phyloP scores from a whole-genome alignment of 2,888 invertebrate genomes.

The Sphaerophoria taeniata region DNA sequence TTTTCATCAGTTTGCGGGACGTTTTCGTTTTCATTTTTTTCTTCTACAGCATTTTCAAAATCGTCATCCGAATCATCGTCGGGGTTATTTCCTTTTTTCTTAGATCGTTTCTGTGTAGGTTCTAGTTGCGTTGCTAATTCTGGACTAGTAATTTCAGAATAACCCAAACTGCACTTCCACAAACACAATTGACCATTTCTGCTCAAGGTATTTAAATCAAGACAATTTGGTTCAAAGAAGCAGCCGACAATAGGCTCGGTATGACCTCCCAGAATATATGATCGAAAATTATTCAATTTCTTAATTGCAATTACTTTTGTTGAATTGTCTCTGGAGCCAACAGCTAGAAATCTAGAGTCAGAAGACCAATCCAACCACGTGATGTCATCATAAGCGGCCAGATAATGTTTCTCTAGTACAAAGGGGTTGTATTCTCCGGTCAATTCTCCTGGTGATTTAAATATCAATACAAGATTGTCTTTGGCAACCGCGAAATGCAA shows the following conservation, averaged over 20 bases:
- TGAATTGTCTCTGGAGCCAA: slow-evolving; percentile 95
- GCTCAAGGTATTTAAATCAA: slow-evolving; percentile 93
- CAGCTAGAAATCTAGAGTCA: slow-evolving; percentile 94
- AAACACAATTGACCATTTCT: slow-evolving; percentile 90
- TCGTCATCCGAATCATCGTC: slow-evolving; percentile 87
- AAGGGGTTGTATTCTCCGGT: slow-evolving; percentile 95
- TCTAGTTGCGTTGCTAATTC: slow-evolving; percentile 12
- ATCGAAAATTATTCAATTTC: slow-evolving; percentile 89
- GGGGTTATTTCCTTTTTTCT: slow-evolving; percentile 57
- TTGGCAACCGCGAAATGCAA: slow-evolving; percentile 96
- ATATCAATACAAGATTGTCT: slow-evolving; percentile 93
- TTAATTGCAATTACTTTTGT: slow-evolving; percentile 92
- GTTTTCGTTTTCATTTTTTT: slow-evolving; percentile 54
- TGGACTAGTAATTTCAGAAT: slow-evolving; percentile 85
- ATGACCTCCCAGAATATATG: slow-evolving; percentile 92
- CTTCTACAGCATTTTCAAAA: slow-evolving; percentile 81
- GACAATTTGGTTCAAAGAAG: slow-evolving; percentile 93
- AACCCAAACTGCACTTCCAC: slow-evolving; percentile 93
- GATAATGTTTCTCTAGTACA: slow-evolving; percentile 91
- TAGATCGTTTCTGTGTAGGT: slow-evolving; percentile 44
- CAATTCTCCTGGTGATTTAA: slow-evolving; percentile 91
- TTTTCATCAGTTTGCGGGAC: slow-evolving; percentile 81
- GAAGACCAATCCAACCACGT: slow-evolving; percentile 96
- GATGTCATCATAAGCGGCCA: slow-evolving; percentile 92
- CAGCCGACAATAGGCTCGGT: slow-evolving; percentile 92